Base-by-base conservation (phyloP, 2,113 vertebrate genomes). In the Eurystomus gularis region DNA sequence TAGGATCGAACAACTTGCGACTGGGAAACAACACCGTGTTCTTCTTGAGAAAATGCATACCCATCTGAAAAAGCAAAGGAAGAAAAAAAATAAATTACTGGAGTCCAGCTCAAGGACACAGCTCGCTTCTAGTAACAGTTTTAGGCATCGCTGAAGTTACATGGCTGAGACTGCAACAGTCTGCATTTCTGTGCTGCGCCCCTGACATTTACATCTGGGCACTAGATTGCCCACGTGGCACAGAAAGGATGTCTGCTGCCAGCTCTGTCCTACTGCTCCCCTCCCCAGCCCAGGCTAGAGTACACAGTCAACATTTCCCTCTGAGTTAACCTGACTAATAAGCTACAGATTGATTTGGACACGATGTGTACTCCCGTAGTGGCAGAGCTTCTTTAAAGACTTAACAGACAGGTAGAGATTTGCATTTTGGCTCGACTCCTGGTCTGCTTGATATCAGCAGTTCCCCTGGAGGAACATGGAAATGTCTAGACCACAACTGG, bases 21-120 rank as follows among this genome's bases (percentile, higher is more conserved):
- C 96, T 99, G 99, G 86, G 99, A 99, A 88, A 99, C 99, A 88
- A 99, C 99, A 17, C 99, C 99, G 2, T 99, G 99, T 94, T 99
- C 99, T 97, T 99, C 99, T 98, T 99, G 99, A 90, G 99, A 99
- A 98, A 99, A 99, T 12, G 99, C 99, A 49, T 99, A 99, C 44
- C 99, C 99, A 94, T 99, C 99, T 99, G 98, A 21, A 98, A 97
- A 79, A 91, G 60, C 58, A 94, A 82, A 82, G 55, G 28, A 84
- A 52, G 71, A 35, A 42, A 29, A 28, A 62, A 39, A 70, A n/a
- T 26, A 17, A 76, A 35, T 91, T 57, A 81, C 37, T 31, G 7
- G 8, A 75, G 39, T 16, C 7, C 8, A 69, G 79, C 55, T 73
- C 77, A 52, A 80, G 40, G 70, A 9, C 29, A 78, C 29, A 44